phyloP scores from a whole-genome alignment of 2,888 invertebrate species.

The Rhorus exstirpatorius region DNA sequence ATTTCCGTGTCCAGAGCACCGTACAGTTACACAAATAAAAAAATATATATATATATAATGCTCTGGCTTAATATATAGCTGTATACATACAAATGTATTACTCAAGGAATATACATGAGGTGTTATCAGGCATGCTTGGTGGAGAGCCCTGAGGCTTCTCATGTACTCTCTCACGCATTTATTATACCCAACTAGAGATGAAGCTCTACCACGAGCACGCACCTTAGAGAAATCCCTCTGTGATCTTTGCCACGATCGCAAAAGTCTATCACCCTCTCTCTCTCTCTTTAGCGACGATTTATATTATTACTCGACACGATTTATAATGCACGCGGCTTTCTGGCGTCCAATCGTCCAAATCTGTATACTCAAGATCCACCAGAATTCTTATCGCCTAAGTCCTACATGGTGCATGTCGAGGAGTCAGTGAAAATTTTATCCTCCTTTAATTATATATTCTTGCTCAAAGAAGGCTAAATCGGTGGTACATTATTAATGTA shows the following conservation, averaged over 20 bases:
- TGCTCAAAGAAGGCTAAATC: too few relatives aligned
- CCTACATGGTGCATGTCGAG: too few relatives aligned
- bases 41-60: neutral
- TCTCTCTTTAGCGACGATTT: constrained; percentile 38
- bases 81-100: neutral
- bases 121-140: constrained; percentile 68
- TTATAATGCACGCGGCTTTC: constrained; percentile 55
- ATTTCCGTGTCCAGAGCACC: constrained; percentile 71
- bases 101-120: constrained; percentile 44
- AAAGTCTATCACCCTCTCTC: constrained; percentile 41
- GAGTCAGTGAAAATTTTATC: too few relatives aligned
- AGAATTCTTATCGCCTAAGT: too few relatives aligned
- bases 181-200: constrained; percentile 41
- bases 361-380: too few relatives aligned
- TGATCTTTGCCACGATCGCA: constrained; percentile 62
- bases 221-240: constrained; percentile 47
- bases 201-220: constrained; percentile 43
- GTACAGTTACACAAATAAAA: constrained; percentile 10
- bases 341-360: constrained; percentile 46
- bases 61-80: too few relatives aligned
- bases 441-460: too few relatives aligned
- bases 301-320: constrained; percentile 37
- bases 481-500: too few relatives aligned
- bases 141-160: constrained; percentile 40
- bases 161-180: constrained; percentile 57